Evolutionary conservation across 1,140 invertebrate species (phyloP), one percentile per base, ranked within the genome.

Genomic region (Lycorma delicatula): DNA sequence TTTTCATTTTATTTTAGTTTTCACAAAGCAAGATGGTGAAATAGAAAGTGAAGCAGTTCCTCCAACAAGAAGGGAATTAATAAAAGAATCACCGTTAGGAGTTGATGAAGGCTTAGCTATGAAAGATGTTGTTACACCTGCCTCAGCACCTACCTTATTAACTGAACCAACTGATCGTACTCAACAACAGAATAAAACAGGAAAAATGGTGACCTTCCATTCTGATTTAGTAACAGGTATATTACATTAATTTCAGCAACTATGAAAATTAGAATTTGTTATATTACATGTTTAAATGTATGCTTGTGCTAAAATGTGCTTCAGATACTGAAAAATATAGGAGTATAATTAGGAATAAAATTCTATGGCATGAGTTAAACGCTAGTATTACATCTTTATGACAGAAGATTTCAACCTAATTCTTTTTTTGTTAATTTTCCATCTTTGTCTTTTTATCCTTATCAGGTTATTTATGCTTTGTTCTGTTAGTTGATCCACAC

Each of bases 21-120:
- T 68, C 51, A 66, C 66, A 11, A 68, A 68, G 49, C 63, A 68
- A 58, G 66, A 66, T 18, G 60, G 61, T 11, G 66, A 68, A n/a
- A 61, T 59, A 3, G 66, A 68, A 51, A 64, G 61, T 38, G 63
- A 68, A 34, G 62, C 47, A 11, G 59, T 62, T 13, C 63, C 64
- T 1, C 64, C 64, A 31, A 44, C 38, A 38, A 26, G n/a, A n/a
- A 22, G 23, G 47, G 31, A 53, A 9, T 7, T n/a, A n/a, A 12
- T 20, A 6, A 23, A 56, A 55, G 18, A 51, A 54, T 28, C 38
- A 46, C 18, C 47, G 46, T 13, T 29, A 51, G 6, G 56, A 54
- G 53, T 53, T 48, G 41, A 36, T 41, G 25, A 61, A 46, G 28
- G 27, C 27, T 41, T 38, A 5, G 52, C 60, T 13, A 44, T 52